Base-by-base conservation (phyloP, 2,113 vertebrate genomes). In the Oryctolagus cuniculus region DNA sequence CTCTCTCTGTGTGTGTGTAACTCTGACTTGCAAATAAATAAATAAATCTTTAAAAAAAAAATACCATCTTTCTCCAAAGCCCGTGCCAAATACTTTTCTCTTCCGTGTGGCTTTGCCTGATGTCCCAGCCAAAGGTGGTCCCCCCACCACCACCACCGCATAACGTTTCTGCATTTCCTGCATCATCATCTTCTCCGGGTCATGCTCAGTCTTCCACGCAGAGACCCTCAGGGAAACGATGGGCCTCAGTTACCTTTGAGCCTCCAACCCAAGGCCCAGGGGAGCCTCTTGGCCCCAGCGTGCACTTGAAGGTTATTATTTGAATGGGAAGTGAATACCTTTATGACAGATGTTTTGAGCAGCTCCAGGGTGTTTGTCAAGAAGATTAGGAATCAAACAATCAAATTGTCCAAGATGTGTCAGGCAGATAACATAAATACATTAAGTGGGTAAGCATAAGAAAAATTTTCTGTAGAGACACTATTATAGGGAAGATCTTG, bases 281-380 rank as follows among this genome's bases (percentile, higher is more conserved):
- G 1, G 19, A 34, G 34, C 66, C 75, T 66, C 80, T 69, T 70
- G 34, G 73, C 88, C 51, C 66, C n/a, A 80, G 73, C 2, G 36
- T 85, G n/a, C 27, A 61, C 87, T 94, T 72, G 61, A n/a, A 84
- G 72, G 80, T 51, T 69, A 75, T 75, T 67, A 80, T 91, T 79
- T 6, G 38, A 66, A 63, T 87, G 63, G 81, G 77, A 87, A 77
- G 58, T 61, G 44, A 81, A 77, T 84, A 87, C 25, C 69, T 13
- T 72, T 87, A 73, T 27, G 61, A 87, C 73, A 24, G 49, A 66
- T 70, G 55, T 53, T 88, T 72, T 72, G 9, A 90, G 55, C 77
- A 75, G 49, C 81, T 63, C 44, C 63, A 77, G 72, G 81, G 63
- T 13, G 36, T 31, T 84, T 84, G 36, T 92, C 82, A 87, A 94